A percentile compares a stretch with the other conserved stretches of the same genome.
Conservation (phyloP, 2,888 invertebrate genomes). For the Ptilodon capucinus region DNA sequence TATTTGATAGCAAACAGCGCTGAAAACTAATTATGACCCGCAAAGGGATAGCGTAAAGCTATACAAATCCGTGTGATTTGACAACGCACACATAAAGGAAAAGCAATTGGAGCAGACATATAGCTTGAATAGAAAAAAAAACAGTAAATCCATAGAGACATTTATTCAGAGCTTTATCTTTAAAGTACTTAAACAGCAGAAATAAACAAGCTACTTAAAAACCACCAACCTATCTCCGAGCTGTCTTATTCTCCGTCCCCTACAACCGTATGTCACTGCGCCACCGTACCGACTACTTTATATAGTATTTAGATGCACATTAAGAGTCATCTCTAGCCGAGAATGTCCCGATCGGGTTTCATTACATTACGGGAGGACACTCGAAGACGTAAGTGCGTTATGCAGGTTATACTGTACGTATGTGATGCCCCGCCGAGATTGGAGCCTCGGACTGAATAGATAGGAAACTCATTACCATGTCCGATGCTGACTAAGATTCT, state of each 20-base stretch:
- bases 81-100: no score
- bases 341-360: constrained; percentile 69
- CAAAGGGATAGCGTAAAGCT: no score
- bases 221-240: neutral
- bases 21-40: no score
- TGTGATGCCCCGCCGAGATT: constrained; percentile 57
- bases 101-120: no score
- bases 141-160: no score
- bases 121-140: no score
- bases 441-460: constrained; percentile 54
- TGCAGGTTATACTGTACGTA: constrained; percentile 16
- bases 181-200: neutral
- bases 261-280: constrained; percentile 33
- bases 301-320: constrained; percentile 74
- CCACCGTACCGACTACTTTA: constrained; percentile 55
- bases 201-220: neutral
- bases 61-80: no score
- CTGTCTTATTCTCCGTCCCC: neutral
- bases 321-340: constrained; percentile 71
- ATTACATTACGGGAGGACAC: constrained; percentile 72
- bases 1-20: no score
- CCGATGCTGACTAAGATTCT: constrained; percentile 47
- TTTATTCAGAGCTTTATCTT: neutral
- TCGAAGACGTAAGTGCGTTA: constrained; percentile 42
- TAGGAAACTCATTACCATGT: constrained; percentile 60